These are phyloP conservation scores for Eira barbara DNA, from an alignment of 2,113 vertebrate species.

Conservation along the genomic window DNA sequence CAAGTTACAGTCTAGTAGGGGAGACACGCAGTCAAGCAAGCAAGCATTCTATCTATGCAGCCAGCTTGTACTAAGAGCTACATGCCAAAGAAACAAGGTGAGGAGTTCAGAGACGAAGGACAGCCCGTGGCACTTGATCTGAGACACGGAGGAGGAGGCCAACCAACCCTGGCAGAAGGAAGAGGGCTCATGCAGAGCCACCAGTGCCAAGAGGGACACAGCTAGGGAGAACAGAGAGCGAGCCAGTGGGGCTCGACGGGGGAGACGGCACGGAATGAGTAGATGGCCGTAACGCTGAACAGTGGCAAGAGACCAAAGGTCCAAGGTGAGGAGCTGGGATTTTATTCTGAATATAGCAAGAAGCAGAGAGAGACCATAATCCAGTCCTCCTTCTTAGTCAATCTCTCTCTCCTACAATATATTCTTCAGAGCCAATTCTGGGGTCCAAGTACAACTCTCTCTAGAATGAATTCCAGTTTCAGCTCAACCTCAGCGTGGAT, in stretches of 20 bases:
- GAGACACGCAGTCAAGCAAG: accelerated
- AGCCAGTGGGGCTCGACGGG: not conserved
- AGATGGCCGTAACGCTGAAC: not conserved
- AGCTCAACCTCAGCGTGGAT: not conserved
- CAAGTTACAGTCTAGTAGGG: not conserved
- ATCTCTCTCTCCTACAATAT: not conserved
- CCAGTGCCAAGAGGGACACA: not conserved
- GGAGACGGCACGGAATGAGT: not conserved
- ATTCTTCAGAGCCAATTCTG: not conserved
- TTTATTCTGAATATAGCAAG: not conserved
- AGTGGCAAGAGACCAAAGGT: not conserved
- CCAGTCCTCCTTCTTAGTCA: not conserved
- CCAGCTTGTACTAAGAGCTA: not conserved
- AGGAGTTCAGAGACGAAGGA: not conserved
- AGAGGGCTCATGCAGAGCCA: accelerated
- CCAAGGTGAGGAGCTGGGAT: not conserved
- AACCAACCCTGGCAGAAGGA: not conserved
- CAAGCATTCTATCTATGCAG: not conserved
- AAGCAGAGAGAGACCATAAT: not conserved
- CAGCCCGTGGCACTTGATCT: accelerated
- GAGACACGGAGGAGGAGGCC: not conserved
- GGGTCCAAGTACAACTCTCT: not conserved
- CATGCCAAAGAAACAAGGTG: not conserved
- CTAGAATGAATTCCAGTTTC: not conserved
- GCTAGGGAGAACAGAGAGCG: not conserved